Evolutionary conservation across 2,113 vertebrate species (phyloP).

Genomic region (Scytalopus superciliaris): DNA sequence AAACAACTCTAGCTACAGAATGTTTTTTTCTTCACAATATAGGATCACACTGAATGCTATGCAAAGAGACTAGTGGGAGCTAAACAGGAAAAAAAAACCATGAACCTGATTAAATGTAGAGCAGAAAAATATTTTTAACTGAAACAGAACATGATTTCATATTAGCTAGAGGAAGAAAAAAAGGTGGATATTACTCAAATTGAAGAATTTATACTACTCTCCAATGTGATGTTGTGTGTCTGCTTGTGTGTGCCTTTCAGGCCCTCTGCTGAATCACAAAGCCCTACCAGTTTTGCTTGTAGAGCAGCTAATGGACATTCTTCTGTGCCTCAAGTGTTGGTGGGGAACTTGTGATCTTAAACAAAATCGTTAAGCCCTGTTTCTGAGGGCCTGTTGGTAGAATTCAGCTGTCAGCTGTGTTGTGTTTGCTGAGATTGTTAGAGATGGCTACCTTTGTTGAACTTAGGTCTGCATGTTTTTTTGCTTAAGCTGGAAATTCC

Average conservation of each 20-base stretch:
- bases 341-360: conserved; percentile 43
- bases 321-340: conserved; percentile 37
- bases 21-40: background rate
- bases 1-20: background rate
- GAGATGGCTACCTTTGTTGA: background rate
- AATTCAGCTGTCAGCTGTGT: conserved; percentile 35
- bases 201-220: background rate
- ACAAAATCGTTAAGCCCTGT: conserved; percentile 32
- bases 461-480: background rate
- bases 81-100: background rate
- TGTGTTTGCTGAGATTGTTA: conserved; percentile 22
- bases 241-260: background rate
- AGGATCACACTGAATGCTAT: background rate
- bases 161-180: background rate
- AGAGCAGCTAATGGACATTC: conserved; percentile 41
- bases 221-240: background rate
- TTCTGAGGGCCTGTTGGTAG: conserved; percentile 23
- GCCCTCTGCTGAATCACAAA: background rate
- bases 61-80: background rate
- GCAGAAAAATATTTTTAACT: background rate
- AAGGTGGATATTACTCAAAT: background rate
- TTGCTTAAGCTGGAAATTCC: background rate
- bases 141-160: background rate
- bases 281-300: conserved; percentile 45
- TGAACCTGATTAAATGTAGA: background rate